These are phyloP conservation scores for Homarus americanus DNA, from an alignment of 1,140 invertebrate genomes.

Conservation along the genomic window DNA sequence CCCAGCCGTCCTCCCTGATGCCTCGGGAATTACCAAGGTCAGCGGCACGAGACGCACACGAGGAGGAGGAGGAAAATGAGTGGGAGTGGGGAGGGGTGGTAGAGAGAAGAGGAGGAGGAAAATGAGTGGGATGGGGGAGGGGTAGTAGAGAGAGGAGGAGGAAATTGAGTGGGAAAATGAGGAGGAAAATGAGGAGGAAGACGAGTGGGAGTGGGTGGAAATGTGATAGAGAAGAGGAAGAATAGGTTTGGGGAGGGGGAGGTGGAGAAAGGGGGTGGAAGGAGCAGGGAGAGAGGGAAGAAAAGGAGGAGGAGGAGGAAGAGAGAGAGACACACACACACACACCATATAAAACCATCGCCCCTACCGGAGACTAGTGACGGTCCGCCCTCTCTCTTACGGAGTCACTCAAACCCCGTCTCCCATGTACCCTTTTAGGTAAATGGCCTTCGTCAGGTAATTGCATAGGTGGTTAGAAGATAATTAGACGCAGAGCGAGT, in stretches of 20 bases:
- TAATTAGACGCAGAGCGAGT: slow-evolving; percentile 28
- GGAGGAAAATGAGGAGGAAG: too few relatives aligned
- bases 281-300: background rate
- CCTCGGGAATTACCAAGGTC: slow-evolving; percentile 10
- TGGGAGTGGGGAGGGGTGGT: background rate
- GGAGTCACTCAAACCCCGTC: background rate
- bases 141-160: background rate
- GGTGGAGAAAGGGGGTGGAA: background rate
- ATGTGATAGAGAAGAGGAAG: background rate
- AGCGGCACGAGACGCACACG: background rate
- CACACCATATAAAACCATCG: too few relatives aligned
- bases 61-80: background rate
- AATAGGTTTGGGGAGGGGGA: background rate
- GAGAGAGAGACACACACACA: too few relatives aligned
- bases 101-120: background rate
- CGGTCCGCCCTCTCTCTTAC: background rate
- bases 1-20: background rate
- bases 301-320: background rate
- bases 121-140: background rate
- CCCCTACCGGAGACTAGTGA: too few relatives aligned
- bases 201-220: background rate
- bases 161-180: background rate
- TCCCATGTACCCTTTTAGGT: slow-evolving; percentile 30
- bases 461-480: slow-evolving; percentile 7
- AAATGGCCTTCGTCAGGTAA: slow-evolving; percentile 24